Percentiles rank a stretch among this genome's conserved stretches.
Conservation (phyloP, 2,113 vertebrate genomes). For the Tympanuchus pallidicinctus region DNA sequence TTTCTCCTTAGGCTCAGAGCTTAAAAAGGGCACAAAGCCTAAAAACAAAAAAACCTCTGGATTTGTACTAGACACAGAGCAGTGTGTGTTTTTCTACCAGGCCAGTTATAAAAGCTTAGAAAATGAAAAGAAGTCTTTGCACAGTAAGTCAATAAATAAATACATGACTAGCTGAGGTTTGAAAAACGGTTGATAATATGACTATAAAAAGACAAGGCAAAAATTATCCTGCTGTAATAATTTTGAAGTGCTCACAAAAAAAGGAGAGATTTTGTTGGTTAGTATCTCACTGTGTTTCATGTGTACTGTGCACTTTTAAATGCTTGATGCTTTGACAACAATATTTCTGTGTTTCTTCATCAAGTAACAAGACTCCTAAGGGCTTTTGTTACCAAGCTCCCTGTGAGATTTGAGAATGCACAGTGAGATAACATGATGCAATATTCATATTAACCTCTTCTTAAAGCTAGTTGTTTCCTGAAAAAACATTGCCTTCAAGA, state of each 20-base stretch:
- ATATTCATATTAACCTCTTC: background rate
- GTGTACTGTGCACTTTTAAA: background rate
- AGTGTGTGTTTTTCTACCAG: background rate
- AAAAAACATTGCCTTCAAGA: constrained; percentile 21
- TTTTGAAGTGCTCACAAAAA: background rate
- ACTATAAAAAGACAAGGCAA: background rate
- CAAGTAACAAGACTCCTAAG: background rate
- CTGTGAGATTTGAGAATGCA: background rate
- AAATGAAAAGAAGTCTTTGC: no score
- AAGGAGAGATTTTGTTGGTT: background rate
- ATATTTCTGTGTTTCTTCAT: background rate
- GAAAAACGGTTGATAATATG: no score
- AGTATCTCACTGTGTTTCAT: background rate
- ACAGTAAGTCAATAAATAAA: no score
- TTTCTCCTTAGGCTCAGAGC: background rate
- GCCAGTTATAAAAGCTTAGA: background rate
- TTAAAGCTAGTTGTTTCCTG: background rate
- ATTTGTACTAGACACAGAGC: background rate
- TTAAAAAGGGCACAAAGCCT: background rate
- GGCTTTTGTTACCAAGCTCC: background rate
- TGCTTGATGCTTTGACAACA: background rate
- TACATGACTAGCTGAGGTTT: no score
- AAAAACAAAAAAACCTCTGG: accelerated
- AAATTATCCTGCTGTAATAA: background rate
- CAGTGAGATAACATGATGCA: background rate